Conservation (phyloP, 1,140 invertebrate genomes). For the Heterodera carotae region DNA sequence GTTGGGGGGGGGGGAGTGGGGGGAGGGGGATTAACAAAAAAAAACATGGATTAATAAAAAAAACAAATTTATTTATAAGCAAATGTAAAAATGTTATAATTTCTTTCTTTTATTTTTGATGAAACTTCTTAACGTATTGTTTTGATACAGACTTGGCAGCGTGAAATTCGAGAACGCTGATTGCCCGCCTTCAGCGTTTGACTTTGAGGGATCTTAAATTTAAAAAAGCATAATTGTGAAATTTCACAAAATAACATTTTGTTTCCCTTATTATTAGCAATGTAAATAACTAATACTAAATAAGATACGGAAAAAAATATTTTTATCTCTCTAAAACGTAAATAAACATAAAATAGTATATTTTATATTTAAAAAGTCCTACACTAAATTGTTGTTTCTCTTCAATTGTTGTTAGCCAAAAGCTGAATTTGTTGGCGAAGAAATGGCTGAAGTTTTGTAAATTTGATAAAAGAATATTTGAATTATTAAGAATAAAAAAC, state of each 20-base stretch:
- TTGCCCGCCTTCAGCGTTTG: slow-evolving; percentile 89
- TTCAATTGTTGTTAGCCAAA: slow-evolving; percentile 95
- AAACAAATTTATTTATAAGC: too few relatives aligned
- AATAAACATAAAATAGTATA: slow-evolving; percentile 69
- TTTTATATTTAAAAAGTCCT: slow-evolving; percentile 23
- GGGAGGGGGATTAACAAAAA: too few relatives aligned
- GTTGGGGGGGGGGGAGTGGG: too few relatives aligned
- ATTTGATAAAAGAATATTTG: neutral
- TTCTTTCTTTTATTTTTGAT: too few relatives aligned
- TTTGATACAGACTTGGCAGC: slow-evolving; percentile 89
- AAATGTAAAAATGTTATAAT: too few relatives aligned
- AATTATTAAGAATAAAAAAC: neutral
- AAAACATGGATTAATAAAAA: too few relatives aligned
- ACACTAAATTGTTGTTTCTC: slow-evolving; percentile 73
- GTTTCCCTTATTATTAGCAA: neutral
- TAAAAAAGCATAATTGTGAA: too few relatives aligned
- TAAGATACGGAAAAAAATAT: neutral
- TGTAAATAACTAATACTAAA: neutral
- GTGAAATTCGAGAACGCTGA: slow-evolving; percentile 79
- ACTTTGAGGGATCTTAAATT: slow-evolving; percentile 78
- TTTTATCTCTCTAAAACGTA: neutral
- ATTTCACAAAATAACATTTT: too few relatives aligned
- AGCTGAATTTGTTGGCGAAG: slow-evolving; percentile 94
- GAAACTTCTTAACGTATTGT: neutral
- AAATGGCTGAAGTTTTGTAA: slow-evolving; percentile 72